phyloP scores from a whole-genome alignment of 1,140 invertebrate genomes.

The Camponotus vicinus region DNA sequence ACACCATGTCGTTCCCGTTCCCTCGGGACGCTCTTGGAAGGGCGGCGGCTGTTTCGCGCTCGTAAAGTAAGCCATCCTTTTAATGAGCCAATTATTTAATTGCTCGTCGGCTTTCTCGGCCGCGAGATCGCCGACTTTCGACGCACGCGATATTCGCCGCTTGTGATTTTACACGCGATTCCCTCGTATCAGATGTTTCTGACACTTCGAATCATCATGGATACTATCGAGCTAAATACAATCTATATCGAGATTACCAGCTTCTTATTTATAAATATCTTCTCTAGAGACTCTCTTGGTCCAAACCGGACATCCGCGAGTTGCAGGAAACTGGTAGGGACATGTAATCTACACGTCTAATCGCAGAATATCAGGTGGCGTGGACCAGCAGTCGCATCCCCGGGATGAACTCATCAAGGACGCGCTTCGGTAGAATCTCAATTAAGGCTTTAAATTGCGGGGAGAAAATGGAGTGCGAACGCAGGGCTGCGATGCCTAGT shows the following conservation, averaged over 20 bases:
- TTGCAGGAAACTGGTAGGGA: constrained; percentile 6
- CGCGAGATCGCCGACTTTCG: constrained; percentile 8
- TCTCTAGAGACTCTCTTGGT: no score
- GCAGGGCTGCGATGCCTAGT: constrained; percentile 7
- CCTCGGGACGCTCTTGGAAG: constrained; percentile 13
- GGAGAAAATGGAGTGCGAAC: constrained; percentile 71
- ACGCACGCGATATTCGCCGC: background rate
- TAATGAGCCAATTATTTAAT: constrained; percentile 81
- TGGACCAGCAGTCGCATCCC: background rate
- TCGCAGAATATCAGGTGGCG: constrained; percentile 4
- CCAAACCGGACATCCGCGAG: background rate
- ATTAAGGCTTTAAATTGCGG: constrained; percentile 72
- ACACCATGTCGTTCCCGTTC: constrained; percentile 16
- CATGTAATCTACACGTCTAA: background rate
- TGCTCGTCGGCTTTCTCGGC: constrained; percentile 34
- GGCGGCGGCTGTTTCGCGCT: constrained; percentile 33
- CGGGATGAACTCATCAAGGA: constrained; percentile 73
- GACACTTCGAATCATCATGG: background rate
- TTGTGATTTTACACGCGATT: constrained; percentile 19
- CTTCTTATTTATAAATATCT: background rate
- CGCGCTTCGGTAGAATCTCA: constrained; percentile 72
- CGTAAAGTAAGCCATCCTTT: constrained; percentile 65
- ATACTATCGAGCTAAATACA: background rate
- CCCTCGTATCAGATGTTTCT: no score
- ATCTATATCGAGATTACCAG: background rate